Percentiles rank a stretch among this genome's conserved stretches.
Evolutionary conservation across 23 tunicate genomes (phyloP).

Genomic region (Styela clava): DNA sequence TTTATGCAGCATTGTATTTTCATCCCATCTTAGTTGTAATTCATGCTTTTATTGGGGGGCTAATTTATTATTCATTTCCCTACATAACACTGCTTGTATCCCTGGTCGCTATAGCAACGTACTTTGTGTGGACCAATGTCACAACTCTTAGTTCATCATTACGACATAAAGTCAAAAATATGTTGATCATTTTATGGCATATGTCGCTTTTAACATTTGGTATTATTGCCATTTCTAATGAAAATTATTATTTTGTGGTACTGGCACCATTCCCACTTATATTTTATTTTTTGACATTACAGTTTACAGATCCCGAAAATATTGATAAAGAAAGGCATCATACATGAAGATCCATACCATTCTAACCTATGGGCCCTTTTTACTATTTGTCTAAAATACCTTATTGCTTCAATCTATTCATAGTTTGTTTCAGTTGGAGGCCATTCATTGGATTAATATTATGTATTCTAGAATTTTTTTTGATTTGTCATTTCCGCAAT

Average conservation of each 20-base stretch:
- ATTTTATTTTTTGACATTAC: slow-evolving; percentile 38
- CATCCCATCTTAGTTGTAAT: slow-evolving; percentile 64
- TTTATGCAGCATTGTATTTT: slow-evolving; percentile 58
- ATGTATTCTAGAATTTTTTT: no score
- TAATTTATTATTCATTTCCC: slow-evolving; percentile 65
- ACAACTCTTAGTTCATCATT: slow-evolving; percentile 1
- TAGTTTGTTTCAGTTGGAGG: no score
- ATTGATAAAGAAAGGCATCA: slow-evolving; percentile 24
- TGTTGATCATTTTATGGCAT: slow-evolving; percentile 46
- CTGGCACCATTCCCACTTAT: slow-evolving; percentile 41
- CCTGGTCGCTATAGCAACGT: slow-evolving; percentile 33
- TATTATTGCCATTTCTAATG: neutral
- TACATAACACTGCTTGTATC: slow-evolving; percentile 43
- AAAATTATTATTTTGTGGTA: slow-evolving; percentile 27
- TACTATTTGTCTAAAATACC: no score
- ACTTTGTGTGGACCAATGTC: slow-evolving; percentile 34
- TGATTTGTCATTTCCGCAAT: no score
- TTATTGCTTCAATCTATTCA: no score
- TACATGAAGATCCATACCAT: no score
- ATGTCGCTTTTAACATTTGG: slow-evolving; percentile 34
- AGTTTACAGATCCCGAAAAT: slow-evolving; percentile 35
- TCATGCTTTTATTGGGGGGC: slow-evolving; percentile 68
- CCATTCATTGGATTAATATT: no score
- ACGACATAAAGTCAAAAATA: slow-evolving; percentile 6
- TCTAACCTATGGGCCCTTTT: no score